Evolutionary conservation across 37 sponge, comb jelly and placozoan species (phyloP).

Genomic region (Cladorhizidae sp.): DNA sequence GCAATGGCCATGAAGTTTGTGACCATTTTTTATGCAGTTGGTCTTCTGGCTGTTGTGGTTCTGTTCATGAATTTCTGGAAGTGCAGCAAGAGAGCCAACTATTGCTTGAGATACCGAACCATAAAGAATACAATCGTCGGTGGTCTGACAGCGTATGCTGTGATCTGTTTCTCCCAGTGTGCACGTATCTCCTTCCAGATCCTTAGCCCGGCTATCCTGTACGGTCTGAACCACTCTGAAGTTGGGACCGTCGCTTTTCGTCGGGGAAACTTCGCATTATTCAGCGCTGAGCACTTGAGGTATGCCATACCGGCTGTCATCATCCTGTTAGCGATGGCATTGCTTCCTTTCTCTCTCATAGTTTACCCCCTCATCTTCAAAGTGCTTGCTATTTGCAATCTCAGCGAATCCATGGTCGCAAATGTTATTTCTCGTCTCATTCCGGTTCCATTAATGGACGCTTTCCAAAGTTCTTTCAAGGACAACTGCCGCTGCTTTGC

Average conservation of each 20-base stretch:
- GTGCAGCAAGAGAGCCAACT: not conserved
- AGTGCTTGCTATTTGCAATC: conserved; percentile 6
- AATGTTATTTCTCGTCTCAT: not conserved
- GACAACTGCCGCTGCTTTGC: conserved; percentile 47
- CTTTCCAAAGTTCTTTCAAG: conserved; percentile 43
- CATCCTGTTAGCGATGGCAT: not conserved
- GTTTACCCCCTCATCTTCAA: conserved; percentile 34
- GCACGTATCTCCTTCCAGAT: conserved; percentile 36
- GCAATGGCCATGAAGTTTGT: conserved; percentile 40
- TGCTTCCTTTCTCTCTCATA: conserved; percentile 32
- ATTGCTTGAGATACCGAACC: not conserved
- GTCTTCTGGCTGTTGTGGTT: not conserved
- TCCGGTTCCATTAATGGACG: conserved; percentile 39
- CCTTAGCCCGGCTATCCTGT: conserved; percentile 2
- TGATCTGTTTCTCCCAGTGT: conserved; percentile 52
- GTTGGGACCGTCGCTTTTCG: conserved; percentile 3
- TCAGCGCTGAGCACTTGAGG: conserved; percentile 20
- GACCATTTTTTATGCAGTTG: conserved; percentile 38
- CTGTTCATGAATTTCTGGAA: conserved; percentile 1
- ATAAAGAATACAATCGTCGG: conserved; percentile 8
- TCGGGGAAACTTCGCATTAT: conserved; percentile 24
- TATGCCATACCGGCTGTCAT: conserved; percentile 58
- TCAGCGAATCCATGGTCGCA: conserved; percentile 24
- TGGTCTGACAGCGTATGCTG: conserved; percentile 38
- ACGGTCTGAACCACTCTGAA: not conserved